phyloP scores from a whole-genome alignment of 2,888 invertebrate genomes.

The Mesorhabditis sp. region DNA sequence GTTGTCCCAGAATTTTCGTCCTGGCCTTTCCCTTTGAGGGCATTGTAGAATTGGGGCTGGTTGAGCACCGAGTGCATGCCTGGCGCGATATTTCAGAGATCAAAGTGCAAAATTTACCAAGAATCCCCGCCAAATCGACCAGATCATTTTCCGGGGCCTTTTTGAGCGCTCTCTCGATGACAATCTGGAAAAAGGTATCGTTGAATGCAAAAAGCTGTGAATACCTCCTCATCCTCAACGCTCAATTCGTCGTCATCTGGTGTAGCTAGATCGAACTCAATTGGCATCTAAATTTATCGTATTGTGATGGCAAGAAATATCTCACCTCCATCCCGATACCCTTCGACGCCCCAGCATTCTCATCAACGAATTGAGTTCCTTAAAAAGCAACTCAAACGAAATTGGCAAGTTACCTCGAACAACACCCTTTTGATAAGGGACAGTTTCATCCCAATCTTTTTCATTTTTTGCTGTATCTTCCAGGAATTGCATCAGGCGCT shows the following conservation, averaged over 20 bases:
- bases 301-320: neutral
- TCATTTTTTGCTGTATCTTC: conserved; percentile 97
- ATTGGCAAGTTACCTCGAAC: conserved; percentile 69
- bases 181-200: conserved; percentile 15
- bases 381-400: conserved; percentile 14
- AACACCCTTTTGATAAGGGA: conserved; percentile 85
- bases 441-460: conserved; percentile 90
- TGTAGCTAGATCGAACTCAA: conserved; percentile 49
- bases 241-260: conserved; percentile 3
- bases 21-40: conserved; percentile 63
- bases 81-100: conserved; percentile 60
- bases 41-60: conserved; percentile 98
- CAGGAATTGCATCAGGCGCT: conserved; percentile 89
- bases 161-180: conserved; percentile 80
- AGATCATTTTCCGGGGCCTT: conserved; percentile 89
- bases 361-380: conserved; percentile 23
- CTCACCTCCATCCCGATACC: conserved; percentile 18
- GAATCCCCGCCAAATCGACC: conserved; percentile 88
- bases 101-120: conserved; percentile 29
- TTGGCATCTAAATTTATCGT: conserved; percentile 52
- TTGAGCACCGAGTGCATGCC: conserved; percentile 99
- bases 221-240: conserved; percentile 59
- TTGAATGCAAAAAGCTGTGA: neutral
- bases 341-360: conserved; percentile 16
- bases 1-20: conserved; percentile 55